Conservation (phyloP, 2,113 vertebrate species). For the Lathamus discolor region DNA sequence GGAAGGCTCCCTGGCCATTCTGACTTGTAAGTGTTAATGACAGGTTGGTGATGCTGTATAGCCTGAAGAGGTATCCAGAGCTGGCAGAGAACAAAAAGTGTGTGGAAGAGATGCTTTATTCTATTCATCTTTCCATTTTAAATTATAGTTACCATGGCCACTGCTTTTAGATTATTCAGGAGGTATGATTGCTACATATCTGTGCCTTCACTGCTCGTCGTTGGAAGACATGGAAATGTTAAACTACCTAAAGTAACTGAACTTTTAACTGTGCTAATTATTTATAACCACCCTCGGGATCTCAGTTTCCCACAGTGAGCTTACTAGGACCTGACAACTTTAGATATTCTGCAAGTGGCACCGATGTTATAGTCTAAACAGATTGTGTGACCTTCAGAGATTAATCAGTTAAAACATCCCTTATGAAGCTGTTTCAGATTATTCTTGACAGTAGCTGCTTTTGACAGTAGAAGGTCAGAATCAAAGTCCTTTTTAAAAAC, state of each 20-base stretch:
- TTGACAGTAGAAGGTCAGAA: slow-evolving; percentile 85
- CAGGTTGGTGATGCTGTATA: slow-evolving; percentile 33
- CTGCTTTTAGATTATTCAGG: slow-evolving; percentile 74
- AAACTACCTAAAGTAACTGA: slow-evolving; percentile 79
- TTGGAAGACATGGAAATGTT: slow-evolving; percentile 71
- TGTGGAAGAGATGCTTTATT: slow-evolving; percentile 52
- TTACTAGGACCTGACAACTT: slow-evolving; percentile 75
- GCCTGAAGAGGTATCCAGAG: slow-evolving; percentile 45
- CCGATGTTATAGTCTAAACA: slow-evolving; percentile 79
- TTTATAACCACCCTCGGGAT: slow-evolving; percentile 77
- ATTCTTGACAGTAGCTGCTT: slow-evolving; percentile 85
- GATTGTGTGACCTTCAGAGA: slow-evolving; percentile 83
- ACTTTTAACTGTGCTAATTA: slow-evolving; percentile 84
- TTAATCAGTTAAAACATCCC: slow-evolving; percentile 83
- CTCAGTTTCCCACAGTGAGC: slow-evolving; percentile 70
- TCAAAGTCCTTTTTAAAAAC: slow-evolving; percentile 82
- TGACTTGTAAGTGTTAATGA: slow-evolving; percentile 29
- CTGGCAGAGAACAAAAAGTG: slow-evolving; percentile 46
- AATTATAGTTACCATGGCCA: slow-evolving; percentile 71
- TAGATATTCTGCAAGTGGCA: slow-evolving; percentile 80
- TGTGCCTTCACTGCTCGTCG: slow-evolving; percentile 43
- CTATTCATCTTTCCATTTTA: slow-evolving; percentile 62
- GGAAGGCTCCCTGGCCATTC: background rate
- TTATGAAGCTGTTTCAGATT: slow-evolving; percentile 86
- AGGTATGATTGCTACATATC: slow-evolving; percentile 66